Conservation (phyloP, 1,140 invertebrate genomes). For the Eupeodes corollae region DNA sequence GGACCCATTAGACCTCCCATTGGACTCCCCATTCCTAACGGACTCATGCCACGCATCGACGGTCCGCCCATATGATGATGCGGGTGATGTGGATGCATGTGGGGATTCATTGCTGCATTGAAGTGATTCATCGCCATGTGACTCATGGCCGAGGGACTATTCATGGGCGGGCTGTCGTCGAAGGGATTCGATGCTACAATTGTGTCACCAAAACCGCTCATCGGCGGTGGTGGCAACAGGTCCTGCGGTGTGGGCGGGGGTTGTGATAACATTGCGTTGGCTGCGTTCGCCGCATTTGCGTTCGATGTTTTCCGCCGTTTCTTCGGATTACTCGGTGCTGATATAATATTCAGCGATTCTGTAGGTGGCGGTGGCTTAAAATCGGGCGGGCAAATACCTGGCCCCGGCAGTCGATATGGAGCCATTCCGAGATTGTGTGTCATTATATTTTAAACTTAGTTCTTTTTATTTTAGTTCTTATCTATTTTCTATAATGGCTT, state of each 20-base stretch:
- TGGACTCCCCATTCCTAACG: slow-evolving; percentile 45
- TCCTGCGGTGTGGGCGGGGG: slow-evolving; percentile 53
- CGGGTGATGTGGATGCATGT: slow-evolving; percentile 33
- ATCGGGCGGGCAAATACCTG: slow-evolving; percentile 46
- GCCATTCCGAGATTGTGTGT: slow-evolving; percentile 58
- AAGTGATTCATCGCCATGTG: slow-evolving; percentile 49
- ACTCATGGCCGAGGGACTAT: slow-evolving; percentile 26
- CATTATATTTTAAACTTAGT: slow-evolving; percentile 32
- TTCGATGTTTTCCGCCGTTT: slow-evolving; percentile 55
- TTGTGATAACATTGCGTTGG: slow-evolving; percentile 42
- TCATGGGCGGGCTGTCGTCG: slow-evolving; percentile 71
- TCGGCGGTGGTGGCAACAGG: slow-evolving; percentile 69
- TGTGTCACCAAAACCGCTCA: slow-evolving; percentile 80
- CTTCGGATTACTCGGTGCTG: slow-evolving; percentile 53
- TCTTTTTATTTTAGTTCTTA: too few species aligned
- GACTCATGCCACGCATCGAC: slow-evolving; percentile 60
- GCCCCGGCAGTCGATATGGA: slow-evolving; percentile 54
- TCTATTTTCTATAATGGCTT: too few species aligned
- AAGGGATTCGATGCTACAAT: slow-evolving; percentile 92
- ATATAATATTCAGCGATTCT: slow-evolving; percentile 38
- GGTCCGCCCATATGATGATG: slow-evolving; percentile 43
- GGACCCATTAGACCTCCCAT: slow-evolving; percentile 25
- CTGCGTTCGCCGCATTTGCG: slow-evolving; percentile 36
- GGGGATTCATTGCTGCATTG: slow-evolving; percentile 18
- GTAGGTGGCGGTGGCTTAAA: slow-evolving; percentile 50